Base-by-base conservation (phyloP, 2,797 vertebrate genomes). In the Melanotaenia maccullochi region DNA sequence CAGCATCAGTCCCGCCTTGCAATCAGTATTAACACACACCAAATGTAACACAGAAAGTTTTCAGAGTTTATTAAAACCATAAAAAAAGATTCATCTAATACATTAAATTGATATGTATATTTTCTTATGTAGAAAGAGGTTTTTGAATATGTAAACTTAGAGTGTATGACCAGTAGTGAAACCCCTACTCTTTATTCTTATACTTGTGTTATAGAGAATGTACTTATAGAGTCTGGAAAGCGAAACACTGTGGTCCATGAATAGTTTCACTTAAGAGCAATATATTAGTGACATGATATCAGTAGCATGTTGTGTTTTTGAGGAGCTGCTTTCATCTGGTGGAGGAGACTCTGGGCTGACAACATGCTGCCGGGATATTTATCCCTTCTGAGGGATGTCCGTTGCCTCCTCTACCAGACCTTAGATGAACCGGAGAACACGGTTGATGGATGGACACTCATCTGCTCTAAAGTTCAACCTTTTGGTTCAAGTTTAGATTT, bases 191-290 rank as follows among this genome's bases (percentile, higher is more conserved):
- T 89, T 89, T 89, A 91, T 91, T 90, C 86, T 93, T 90, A 71
- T 91, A 93, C 77, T 82, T 82, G 85, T 90, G 89, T 90, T 81
- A 85, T 89, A 83, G 84, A 90, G 90, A 93, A 94, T 94, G 90
- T 93, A 92, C 75, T 79, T 83, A 65, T 81, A 87, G 83, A 88
- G 84, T 70, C 81, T 78, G 85, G 83, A 85, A 89, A 78, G 86
- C 88, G 83, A 92, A 92, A 92, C 93, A 93, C 93, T 93, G 92
- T 94, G 93, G 87, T 94, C 85, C 79, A 87, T 65, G 79, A 91
- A 88, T 83, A 88, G 85, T 86, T 86, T 90, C 76, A 90, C 83
- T 91, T 76, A 83, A 86, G 84, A 91, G 92, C 93, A 93, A 93
- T 93, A 93, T 90, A 79, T 84, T 90, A 18, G 70, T 85, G 85